Conservation (phyloP, 64 coral and sea anemone genomes). For the Stichodactyla mertensii region DNA sequence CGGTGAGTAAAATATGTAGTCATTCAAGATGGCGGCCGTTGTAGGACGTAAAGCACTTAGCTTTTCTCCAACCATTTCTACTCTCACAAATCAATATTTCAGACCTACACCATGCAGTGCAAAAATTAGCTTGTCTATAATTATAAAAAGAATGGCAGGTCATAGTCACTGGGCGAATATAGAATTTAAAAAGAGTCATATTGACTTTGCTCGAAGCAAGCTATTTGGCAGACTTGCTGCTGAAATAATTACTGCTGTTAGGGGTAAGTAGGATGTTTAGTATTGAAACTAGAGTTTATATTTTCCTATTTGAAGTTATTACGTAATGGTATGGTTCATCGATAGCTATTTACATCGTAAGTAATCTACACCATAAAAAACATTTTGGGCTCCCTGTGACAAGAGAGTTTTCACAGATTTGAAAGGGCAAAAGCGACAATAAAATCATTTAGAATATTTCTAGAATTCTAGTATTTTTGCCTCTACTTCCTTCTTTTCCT, state of each 20-base stretch:
- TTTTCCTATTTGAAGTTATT: not conserved
- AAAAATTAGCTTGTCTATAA: slow-evolving; percentile 28
- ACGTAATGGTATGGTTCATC: not conserved
- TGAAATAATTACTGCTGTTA: slow-evolving; percentile 89
- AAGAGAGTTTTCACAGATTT: not conserved
- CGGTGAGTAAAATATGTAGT: not conserved
- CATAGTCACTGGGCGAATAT: slow-evolving; percentile 99
- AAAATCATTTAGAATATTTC: not conserved
- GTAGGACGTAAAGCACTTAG: not conserved
- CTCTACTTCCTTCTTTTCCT: too few species aligned
- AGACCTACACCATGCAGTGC: slow-evolving; percentile 9
- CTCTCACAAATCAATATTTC: not conserved
- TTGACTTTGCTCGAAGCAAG: slow-evolving; percentile 90
- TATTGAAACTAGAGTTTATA: not conserved
- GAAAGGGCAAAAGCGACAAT: not conserved
- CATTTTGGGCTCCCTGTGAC: not conserved
- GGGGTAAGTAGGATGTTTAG: slow-evolving; percentile 45
- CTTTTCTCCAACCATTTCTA: slow-evolving; percentile 14
- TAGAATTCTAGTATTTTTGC: too few species aligned
- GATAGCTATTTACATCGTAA: not conserved
- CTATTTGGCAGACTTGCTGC: slow-evolving; percentile 83
- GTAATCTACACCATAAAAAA: not conserved
- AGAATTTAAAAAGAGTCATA: slow-evolving; percentile 90
- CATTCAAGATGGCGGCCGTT: slow-evolving; percentile 72
- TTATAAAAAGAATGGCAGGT: slow-evolving; percentile 52